A percentile compares a stretch with the other conserved stretches of the same genome.
Evolutionary conservation across 2,888 invertebrate species (phyloP).

Genomic region (Herminia tarsipennalis): DNA sequence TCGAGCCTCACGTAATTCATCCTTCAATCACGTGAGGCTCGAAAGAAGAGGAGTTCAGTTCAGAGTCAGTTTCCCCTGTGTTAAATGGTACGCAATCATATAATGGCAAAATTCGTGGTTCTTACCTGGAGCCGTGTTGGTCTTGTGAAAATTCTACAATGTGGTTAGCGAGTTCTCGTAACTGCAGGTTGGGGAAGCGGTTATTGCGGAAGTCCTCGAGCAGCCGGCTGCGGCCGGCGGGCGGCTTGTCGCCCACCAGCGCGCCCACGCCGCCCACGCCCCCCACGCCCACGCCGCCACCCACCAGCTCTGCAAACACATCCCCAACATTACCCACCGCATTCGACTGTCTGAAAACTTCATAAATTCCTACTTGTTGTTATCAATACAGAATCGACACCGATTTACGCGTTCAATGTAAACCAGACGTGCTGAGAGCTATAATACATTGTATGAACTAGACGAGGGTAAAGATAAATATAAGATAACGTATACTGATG

Average conservation of each 20-base stretch:
- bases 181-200: slow-evolving; percentile 94
- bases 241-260: slow-evolving; percentile 78
- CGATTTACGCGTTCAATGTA: slow-evolving; percentile 7
- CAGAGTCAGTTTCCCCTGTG: too few species aligned
- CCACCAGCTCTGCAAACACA: slow-evolving; percentile 66
- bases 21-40: too few species aligned
- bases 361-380: slow-evolving; percentile 6
- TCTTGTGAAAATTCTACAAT: slow-evolving; percentile 99
- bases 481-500: slow-evolving; percentile 2
- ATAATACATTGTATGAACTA: slow-evolving; percentile 12
- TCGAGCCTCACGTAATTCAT: too few species aligned
- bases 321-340: slow-evolving; percentile 7
- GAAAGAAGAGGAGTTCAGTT: too few species aligned
- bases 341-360: not conserved
- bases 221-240: slow-evolving; percentile 93
- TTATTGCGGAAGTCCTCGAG: slow-evolving; percentile 98
- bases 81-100: not conserved
- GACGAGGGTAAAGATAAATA: slow-evolving; percentile 8
- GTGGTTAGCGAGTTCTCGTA: slow-evolving; percentile 98
- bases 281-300: slow-evolving; percentile 68
- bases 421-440: slow-evolving; percentile 14
- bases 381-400: slow-evolving; percentile 5
- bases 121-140: slow-evolving; percentile 96
- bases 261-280: slow-evolving; percentile 65
- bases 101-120: not conserved